Evolutionary conservation across 2,797 vertebrate genomes (phyloP).

Genomic region (Craterocephalus amniculus): DNA sequence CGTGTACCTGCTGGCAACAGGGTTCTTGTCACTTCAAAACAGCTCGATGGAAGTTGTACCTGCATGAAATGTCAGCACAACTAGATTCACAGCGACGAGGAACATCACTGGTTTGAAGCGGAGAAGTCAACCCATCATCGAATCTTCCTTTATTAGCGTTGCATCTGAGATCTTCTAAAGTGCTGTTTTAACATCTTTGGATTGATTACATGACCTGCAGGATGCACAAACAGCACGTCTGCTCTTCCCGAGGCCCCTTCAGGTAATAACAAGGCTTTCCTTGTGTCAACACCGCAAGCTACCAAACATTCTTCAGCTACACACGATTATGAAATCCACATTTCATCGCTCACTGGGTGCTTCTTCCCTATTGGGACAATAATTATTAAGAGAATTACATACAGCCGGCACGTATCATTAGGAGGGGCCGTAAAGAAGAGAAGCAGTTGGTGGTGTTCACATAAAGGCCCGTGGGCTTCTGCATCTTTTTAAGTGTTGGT

Average conservation of each 20-base stretch:
- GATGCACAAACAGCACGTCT: conserved; percentile 53
- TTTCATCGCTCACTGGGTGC: conserved; percentile 58
- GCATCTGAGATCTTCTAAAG: conserved; percentile 20
- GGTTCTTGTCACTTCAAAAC: conserved; percentile 8
- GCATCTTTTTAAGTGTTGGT: conserved; percentile 78
- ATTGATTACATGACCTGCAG: conserved; percentile 52
- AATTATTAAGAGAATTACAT: conserved; percentile 80
- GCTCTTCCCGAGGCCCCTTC: conserved; percentile 41
- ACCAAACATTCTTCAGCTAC: conserved; percentile 52
- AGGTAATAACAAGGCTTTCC: conserved; percentile 70
- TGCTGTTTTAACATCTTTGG: conserved; percentile 30
- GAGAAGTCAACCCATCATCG: not conserved
- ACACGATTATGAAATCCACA: conserved; percentile 64
- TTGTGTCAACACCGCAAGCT: conserved; percentile 49
- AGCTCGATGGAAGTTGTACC: not conserved
- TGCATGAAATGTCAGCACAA: conserved; percentile 23
- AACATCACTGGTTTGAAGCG: not conserved
- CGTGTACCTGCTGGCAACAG: not conserved
- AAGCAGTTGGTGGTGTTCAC: conserved; percentile 35
- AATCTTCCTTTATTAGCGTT: not conserved
- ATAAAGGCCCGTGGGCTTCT: conserved; percentile 65
- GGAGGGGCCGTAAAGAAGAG: conserved; percentile 62
- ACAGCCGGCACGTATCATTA: conserved; percentile 80
- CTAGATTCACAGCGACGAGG: not conserved
- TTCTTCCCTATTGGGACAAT: conserved; percentile 59